phyloP scores from a whole-genome alignment of 2,797 vertebrate species.

The Gobionotothen gibberifrons region DNA sequence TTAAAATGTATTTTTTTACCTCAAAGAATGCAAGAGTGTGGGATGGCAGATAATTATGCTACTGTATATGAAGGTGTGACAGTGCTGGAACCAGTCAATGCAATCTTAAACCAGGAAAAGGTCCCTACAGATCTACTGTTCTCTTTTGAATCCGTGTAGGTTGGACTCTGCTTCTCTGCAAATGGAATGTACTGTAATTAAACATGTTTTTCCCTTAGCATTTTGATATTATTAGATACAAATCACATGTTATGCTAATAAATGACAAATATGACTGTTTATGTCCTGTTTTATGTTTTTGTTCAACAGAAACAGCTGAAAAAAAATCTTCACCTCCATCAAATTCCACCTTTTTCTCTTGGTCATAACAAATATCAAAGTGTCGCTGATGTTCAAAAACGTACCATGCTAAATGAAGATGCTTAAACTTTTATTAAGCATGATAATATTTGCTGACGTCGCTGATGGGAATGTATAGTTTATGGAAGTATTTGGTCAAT shows the following conservation, averaged over 20 bases:
- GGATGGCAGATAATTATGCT: slow-evolving; percentile 43
- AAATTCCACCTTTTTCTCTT: too few relatives aligned
- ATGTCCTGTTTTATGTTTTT: slow-evolving; percentile 34
- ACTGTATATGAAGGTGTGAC: slow-evolving; percentile 43
- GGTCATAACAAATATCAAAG: too few relatives aligned
- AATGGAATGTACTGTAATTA: slow-evolving; percentile 83
- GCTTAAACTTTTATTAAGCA: background rate
- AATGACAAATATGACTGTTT: slow-evolving; percentile 79
- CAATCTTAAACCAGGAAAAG: slow-evolving; percentile 60
- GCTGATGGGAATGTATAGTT: background rate
- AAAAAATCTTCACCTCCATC: too few relatives aligned
- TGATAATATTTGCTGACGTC: background rate
- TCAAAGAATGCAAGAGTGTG: slow-evolving; percentile 65
- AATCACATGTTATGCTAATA: slow-evolving; percentile 83
- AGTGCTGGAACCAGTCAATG: slow-evolving; percentile 58
- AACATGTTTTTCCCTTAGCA: slow-evolving; percentile 62
- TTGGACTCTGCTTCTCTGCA: slow-evolving; percentile 71
- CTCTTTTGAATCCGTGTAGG: slow-evolving; percentile 64
- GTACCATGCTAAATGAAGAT: too few relatives aligned
- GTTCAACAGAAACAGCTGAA: slow-evolving; percentile 3
- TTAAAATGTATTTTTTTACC: slow-evolving; percentile 85
- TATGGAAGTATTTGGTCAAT: background rate
- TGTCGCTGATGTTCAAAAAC: too few relatives aligned
- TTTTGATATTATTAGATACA: slow-evolving; percentile 83
- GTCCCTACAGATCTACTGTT: slow-evolving; percentile 57